Percentiles rank a stretch among this genome's conserved stretches.
These are phyloP conservation scores for Notamacropus eugenii DNA, from an alignment of 2,797 vertebrate genomes.

Conservation along the genomic window DNA sequence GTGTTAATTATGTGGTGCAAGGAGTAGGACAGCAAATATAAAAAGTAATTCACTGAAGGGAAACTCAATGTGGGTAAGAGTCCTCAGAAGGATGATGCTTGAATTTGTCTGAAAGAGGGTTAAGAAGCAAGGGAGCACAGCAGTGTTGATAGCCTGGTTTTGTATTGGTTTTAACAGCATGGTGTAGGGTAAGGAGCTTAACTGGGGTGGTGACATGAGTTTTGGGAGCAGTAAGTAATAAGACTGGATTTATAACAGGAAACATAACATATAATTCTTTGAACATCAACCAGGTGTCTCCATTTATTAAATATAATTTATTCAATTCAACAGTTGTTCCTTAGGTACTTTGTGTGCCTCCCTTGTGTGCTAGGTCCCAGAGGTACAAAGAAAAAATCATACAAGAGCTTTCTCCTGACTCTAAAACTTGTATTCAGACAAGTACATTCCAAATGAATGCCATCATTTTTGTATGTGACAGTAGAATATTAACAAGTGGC, in stretches of 20 bases:
- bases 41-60: neutral
- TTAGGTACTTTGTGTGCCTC: neutral
- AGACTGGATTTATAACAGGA: neutral
- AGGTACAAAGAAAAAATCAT: neutral
- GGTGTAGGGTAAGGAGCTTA: neutral
- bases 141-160: neutral
- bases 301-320: conserved; percentile 12
- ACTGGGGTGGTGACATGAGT: neutral
- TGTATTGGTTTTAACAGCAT: neutral
- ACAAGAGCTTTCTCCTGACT: neutral
- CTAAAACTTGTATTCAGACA: neutral
- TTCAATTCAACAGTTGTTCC: conserved; percentile 1
- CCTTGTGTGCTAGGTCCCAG: neutral
- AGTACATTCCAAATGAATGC: neutral
- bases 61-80: neutral
- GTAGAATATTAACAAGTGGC: neutral
- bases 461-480: neutral
- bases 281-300: neutral
- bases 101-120: neutral
- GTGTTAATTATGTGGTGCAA: neutral
- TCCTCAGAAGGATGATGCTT: neutral
- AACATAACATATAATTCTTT: neutral
- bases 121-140: neutral
- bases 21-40: neutral
- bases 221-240: neutral